Percentiles rank a stretch among this genome's conserved stretches.
Conservation (phyloP, 2,797 vertebrate genomes). For the Enteromius anoplus region DNA sequence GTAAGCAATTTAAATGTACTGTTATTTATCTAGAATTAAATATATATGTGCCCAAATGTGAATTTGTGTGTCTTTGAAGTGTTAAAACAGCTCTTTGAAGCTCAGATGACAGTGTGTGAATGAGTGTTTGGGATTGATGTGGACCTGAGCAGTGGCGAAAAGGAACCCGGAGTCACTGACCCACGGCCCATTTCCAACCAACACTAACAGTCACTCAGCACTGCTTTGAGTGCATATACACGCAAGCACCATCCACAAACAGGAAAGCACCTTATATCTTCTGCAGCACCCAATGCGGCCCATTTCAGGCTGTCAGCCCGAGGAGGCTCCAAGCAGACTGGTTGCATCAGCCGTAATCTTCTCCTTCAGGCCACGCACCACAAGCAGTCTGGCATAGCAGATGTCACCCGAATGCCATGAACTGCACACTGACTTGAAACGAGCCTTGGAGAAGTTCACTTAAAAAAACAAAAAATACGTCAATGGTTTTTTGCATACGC, state of each 20-base stretch:
- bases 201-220: conserved; percentile 64
- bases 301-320: not conserved
- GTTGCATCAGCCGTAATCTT: not conserved
- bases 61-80: conserved; percentile 52
- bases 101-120: conserved; percentile 48
- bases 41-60: conserved; percentile 21
- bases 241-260: not conserved
- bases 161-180: conserved; percentile 62
- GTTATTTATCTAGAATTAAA: conserved; percentile 50
- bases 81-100: conserved; percentile 42
- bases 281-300: not conserved
- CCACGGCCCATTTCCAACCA: conserved; percentile 63
- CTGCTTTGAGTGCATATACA: conserved; percentile 21
- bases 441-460: not conserved
- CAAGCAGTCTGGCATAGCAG: conserved; percentile 13
- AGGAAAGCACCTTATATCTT: conserved; percentile 1
- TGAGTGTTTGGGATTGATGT: conserved; percentile 55
- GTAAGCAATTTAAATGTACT: conserved; percentile 43
- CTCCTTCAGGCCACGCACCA: conserved; percentile 8
- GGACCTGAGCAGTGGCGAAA: conserved; percentile 28
- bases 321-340: not conserved
- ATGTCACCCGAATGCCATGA: not conserved
- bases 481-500: not conserved
- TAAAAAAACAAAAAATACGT: not conserved
- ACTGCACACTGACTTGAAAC: not conserved